Evolutionary conservation across 2,113 vertebrate species (phyloP).

Genomic region (Dolichallabes microphthalmus): DNA sequence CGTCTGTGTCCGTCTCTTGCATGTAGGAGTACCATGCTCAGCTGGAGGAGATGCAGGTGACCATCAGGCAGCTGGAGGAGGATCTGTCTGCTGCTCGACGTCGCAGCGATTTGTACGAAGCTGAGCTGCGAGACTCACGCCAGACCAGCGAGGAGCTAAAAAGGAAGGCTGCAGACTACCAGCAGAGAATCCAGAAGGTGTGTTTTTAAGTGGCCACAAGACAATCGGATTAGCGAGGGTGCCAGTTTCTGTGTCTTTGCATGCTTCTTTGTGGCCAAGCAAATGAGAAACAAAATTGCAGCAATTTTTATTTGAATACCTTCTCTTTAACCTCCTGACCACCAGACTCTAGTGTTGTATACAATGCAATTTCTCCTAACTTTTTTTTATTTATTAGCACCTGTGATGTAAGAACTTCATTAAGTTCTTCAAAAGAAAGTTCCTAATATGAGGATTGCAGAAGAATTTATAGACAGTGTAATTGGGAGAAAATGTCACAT

Average conservation of each 20-base stretch:
- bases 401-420: too few relatives aligned
- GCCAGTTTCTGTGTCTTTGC: background rate
- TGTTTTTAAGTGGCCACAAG: background rate
- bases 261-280: background rate
- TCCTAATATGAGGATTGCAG: too few relatives aligned
- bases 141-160: slow-evolving; percentile 93
- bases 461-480: too few relatives aligned
- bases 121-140: slow-evolving; percentile 91
- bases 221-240: background rate
- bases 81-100: slow-evolving; percentile 93
- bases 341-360: too few relatives aligned
- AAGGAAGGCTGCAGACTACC: slow-evolving; percentile 91
- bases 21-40: slow-evolving; percentile 95
- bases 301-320: background rate
- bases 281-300: background rate
- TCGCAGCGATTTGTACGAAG: slow-evolving; percentile 93
- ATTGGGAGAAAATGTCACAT: too few relatives aligned
- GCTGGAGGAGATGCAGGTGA: slow-evolving; percentile 96
- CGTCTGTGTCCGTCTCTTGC: background rate
- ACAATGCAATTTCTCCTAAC: too few relatives aligned
- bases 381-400: too few relatives aligned
- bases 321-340: background rate
- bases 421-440: too few relatives aligned
- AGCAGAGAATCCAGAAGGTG: slow-evolving; percentile 96
- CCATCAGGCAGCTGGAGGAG: slow-evolving; percentile 95